phyloP scores from a whole-genome alignment of 2,113 vertebrate genomes.

The Gymnocephalus cernua region DNA sequence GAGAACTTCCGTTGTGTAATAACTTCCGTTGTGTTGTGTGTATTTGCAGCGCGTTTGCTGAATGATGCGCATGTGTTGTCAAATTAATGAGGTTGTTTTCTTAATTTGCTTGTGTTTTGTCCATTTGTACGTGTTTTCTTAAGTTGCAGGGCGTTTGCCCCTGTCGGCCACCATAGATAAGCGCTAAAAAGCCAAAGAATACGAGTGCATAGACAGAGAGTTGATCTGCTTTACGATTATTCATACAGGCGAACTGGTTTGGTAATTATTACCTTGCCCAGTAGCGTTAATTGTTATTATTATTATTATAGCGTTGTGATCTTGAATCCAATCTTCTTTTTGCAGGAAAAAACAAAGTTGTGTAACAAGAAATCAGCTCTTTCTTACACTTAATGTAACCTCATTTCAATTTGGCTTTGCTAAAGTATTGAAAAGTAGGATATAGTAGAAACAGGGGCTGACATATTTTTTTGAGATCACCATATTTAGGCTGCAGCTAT shows the following conservation, averaged over 20 bases:
- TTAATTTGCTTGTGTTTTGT: too few species aligned
- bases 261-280: neutral
- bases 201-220: neutral
- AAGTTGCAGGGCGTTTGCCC: too few species aligned
- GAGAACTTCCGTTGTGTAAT: too few species aligned
- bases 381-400: neutral
- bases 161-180: too few species aligned
- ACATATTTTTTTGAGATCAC: slow-evolving; percentile 28
- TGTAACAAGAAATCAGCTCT: neutral
- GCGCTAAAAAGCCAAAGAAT: neutral
- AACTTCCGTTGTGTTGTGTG: too few species aligned
- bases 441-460: slow-evolving; percentile 12
- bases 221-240: neutral
- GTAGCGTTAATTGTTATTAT: neutral
- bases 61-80: too few species aligned
- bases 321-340: neutral
- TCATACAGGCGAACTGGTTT: neutral
- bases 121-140: too few species aligned
- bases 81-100: too few species aligned
- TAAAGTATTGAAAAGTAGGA: slow-evolving; percentile 14
- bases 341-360: neutral
- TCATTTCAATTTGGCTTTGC: neutral
- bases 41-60: too few species aligned
- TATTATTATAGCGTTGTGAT: too few species aligned
- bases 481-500: slow-evolving; percentile 41